Evolutionary conservation across 2,113 vertebrate genomes (phyloP), one percentile per base, ranked within the genome.

Genomic region (Plecotus auritus): DNA sequence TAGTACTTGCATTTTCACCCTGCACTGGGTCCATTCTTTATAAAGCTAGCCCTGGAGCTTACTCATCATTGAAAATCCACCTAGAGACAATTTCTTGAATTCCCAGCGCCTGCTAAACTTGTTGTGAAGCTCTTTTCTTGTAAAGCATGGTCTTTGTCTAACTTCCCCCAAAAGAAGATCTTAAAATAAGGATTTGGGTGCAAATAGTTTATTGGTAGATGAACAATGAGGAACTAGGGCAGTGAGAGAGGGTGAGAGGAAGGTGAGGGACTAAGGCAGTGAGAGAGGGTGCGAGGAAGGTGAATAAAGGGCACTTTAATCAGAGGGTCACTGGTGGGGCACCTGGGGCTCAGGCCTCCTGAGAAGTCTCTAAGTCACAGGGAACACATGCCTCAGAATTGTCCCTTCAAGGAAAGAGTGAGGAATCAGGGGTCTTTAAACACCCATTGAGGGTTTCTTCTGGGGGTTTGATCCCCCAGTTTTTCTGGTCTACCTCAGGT

Each of bases 301-400:
- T 0, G 5, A 51, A 47, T 28, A 37, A 45, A 13, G 14, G 2
- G 37, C 59, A 26, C 9, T 0, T 37, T 23, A 61, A 8, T 7
- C 1, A 56, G 76, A 7, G n/a, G 14, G 30, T 54, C 35, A 23
- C 13, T 64, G 64, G 20, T 37, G 7, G 42, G 12, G 42, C 5
- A 20, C 0, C 7, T 2, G 10, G 32, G 1, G 18, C 14, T 14
- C 45, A n/a, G 54, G 42, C 66, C 37, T 59, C 51, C 23, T 83
- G 10, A 40, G n/a, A 49, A 82, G 32, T n/a, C 89, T 69, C 12
- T 45, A 66, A 74, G 59, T 76, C 40, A 23, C 32, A 20, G 66
- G 56, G 14, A 56, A 32, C 40, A 51, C 23, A 72, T 12, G n/a
- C 22, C 30, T 17, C 18, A 66, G 77, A 47, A 54, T 1, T 11